A percentile compares a stretch with the other conserved stretches of the same genome.
Evolutionary conservation across 2,113 vertebrate genomes (phyloP).

Genomic region (Azemiops feae): DNA sequence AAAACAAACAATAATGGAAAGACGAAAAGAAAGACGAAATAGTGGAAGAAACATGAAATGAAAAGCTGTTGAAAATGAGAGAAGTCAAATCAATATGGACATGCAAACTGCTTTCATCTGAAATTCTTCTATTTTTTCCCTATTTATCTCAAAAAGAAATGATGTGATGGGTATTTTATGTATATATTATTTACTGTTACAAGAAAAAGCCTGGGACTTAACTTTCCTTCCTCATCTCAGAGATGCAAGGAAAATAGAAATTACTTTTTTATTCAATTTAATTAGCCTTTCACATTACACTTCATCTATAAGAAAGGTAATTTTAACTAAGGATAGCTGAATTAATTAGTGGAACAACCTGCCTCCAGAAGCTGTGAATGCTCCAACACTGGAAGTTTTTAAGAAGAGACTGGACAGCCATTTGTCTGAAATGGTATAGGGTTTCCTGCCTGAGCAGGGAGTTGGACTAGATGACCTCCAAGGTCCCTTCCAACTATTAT

Average conservation of each 20-base stretch:
- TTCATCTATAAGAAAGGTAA: background rate
- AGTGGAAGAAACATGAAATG: slow-evolving; percentile 70
- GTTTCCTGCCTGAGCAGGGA: too few species aligned
- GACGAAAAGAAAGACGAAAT: slow-evolving; percentile 69
- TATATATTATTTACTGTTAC: slow-evolving; percentile 6
- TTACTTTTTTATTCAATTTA: background rate
- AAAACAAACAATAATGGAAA: slow-evolving; percentile 58
- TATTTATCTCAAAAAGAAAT: background rate
- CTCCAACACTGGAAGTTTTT: too few species aligned
- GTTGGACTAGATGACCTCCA: too few species aligned
- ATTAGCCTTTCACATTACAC: background rate
- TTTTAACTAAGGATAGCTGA: background rate
- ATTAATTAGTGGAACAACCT: background rate
- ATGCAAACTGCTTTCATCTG: slow-evolving; percentile 37
- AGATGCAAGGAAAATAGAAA: background rate
- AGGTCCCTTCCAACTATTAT: too few species aligned
- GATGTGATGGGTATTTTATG: background rate
- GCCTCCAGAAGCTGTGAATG: too few species aligned
- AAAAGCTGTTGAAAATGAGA: slow-evolving; percentile 69
- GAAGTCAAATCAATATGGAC: slow-evolving; percentile 61
- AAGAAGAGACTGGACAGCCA: too few species aligned
- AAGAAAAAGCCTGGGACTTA: background rate
- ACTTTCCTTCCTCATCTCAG: background rate
- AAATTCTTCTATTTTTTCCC: background rate
- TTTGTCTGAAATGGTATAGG: too few species aligned